Evolutionary conservation across 2,888 invertebrate species (phyloP).

Genomic region (Pecten maximus): DNA sequence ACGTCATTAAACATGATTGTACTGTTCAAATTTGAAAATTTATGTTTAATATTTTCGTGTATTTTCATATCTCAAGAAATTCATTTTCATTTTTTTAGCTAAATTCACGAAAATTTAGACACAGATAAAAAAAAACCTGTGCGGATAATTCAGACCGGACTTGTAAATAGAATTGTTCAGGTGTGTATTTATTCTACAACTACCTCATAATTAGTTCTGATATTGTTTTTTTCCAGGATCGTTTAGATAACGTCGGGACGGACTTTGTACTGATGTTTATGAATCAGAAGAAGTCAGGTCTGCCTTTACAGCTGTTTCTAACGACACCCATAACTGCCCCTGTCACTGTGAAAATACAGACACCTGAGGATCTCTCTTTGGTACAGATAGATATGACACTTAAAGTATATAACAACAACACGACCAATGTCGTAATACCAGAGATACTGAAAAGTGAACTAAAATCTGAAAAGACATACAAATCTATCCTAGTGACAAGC

Average conservation of each 20-base stretch:
- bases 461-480: not conserved
- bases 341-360: not conserved
- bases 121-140: no score
- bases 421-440: not conserved
- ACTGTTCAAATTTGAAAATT: no score
- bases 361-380: not conserved
- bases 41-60: no score
- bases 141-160: no score
- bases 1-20: no score
- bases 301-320: not conserved
- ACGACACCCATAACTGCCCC: not conserved
- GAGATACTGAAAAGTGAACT: not conserved
- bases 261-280: not conserved
- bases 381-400: not conserved
- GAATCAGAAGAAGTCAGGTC: not conserved
- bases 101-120: no score
- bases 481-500: not conserved
- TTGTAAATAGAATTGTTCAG: no score
- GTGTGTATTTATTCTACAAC: no score
- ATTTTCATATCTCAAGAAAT: no score
- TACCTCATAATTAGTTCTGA: no score
- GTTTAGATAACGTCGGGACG: not conserved
- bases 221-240: not conserved
- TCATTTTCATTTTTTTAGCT: no score
- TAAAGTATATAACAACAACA: not conserved